phyloP scores from a whole-genome alignment of 2,113 vertebrate genomes.

The Tachysurus vachellii region DNA sequence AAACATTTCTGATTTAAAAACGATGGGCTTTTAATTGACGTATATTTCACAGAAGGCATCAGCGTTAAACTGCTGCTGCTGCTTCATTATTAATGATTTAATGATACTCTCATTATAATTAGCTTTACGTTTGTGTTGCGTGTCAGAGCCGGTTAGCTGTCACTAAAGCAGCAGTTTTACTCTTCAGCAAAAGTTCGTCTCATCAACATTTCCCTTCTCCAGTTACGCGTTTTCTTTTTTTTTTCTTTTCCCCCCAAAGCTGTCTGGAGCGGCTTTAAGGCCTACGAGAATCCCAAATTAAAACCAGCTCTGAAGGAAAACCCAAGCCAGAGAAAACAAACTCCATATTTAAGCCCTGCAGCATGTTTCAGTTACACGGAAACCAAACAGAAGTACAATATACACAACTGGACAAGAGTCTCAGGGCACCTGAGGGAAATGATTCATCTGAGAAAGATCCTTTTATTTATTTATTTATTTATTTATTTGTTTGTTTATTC shows the following conservation, averaged over 20 bases:
- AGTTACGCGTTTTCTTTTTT: slow-evolving; percentile 65
- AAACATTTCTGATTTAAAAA: neutral
- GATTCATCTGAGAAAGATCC: neutral
- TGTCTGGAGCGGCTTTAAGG: slow-evolving; percentile 57
- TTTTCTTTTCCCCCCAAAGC: slow-evolving; percentile 60
- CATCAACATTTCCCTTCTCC: slow-evolving; percentile 70
- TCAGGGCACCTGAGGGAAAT: slow-evolving; percentile 13
- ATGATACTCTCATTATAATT: slow-evolving; percentile 68
- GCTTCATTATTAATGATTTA: slow-evolving; percentile 73
- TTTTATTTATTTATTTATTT: too few species aligned
- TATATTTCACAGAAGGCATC: neutral
- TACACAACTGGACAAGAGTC: slow-evolving; percentile 11
- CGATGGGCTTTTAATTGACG: neutral
- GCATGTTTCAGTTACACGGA: slow-evolving; percentile 9
- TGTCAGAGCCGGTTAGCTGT: slow-evolving; percentile 68
- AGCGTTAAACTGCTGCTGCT: slow-evolving; percentile 44
- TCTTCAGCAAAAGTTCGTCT: slow-evolving; percentile 66
- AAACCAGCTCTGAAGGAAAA: slow-evolving; percentile 67
- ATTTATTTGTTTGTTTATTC: too few species aligned
- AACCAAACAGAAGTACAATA: slow-evolving; percentile 27
- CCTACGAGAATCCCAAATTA: slow-evolving; percentile 70
- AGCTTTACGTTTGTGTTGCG: slow-evolving; percentile 53
- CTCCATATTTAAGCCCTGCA: slow-evolving; percentile 15
- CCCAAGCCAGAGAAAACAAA: slow-evolving; percentile 29
- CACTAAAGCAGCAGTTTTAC: slow-evolving; percentile 59